Conservation (phyloP, 2,113 vertebrate genomes). For the Myrmecophaga tridactyla region DNA sequence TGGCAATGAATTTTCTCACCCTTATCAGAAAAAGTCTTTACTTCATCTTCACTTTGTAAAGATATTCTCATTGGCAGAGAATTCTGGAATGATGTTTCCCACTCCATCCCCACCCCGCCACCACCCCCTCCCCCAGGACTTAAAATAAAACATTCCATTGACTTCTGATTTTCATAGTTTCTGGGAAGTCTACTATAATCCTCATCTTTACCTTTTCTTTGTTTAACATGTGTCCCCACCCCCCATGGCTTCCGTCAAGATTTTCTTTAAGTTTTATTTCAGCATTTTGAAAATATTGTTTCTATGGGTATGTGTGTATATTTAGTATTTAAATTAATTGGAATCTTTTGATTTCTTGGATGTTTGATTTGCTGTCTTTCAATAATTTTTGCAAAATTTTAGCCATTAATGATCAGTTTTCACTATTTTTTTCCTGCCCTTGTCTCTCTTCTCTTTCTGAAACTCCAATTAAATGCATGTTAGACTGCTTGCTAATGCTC, state of each 20-base stretch:
- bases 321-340: not conserved
- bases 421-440: not conserved
- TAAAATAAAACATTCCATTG: not conserved
- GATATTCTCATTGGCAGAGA: constrained; percentile 32
- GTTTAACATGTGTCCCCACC: not conserved
- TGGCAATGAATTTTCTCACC: constrained; percentile 1
- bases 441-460: not conserved
- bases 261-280: not conserved
- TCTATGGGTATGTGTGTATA: not conserved
- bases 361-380: not conserved
- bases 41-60: constrained; percentile 29
- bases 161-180: not conserved
- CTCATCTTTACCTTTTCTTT: not conserved
- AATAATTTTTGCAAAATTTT: not conserved
- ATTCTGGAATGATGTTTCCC: not conserved
- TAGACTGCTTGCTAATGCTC: not conserved
- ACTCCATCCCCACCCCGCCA: too few relatives aligned
- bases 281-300: not conserved
- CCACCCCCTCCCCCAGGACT: not conserved
- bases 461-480: not conserved
- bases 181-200: not conserved
- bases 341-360: not conserved
- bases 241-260: not conserved
- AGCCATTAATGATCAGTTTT: not conserved
- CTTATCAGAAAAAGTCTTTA: not conserved